phyloP scores from a whole-genome alignment of 2,113 vertebrate species.

The Symphodus melops region DNA sequence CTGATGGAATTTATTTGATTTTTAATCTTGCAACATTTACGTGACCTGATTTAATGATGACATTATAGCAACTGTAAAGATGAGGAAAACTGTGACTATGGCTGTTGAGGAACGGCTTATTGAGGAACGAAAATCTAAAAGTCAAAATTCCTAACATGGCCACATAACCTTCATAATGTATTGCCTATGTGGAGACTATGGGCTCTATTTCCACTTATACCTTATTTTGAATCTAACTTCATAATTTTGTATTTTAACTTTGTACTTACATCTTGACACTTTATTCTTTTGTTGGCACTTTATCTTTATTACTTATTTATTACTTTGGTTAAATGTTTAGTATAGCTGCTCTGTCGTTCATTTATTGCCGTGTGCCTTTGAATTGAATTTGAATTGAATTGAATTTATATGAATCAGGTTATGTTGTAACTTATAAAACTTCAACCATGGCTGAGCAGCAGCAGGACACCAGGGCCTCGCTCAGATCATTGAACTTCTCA shows the following conservation, averaged over 20 bases:
- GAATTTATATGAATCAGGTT: constrained; percentile 59
- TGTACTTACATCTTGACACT: too few relatives aligned
- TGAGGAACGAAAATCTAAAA: constrained; percentile 37
- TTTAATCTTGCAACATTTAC: constrained; percentile 29
- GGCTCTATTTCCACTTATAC: too few relatives aligned
- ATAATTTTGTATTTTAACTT: too few relatives aligned
- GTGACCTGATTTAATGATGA: constrained; percentile 10
- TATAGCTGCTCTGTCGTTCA: too few relatives aligned
- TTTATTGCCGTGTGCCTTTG: too few relatives aligned
- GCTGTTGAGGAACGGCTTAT: constrained; percentile 12
- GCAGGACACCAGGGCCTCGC: constrained; percentile 29
- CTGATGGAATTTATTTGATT: neutral
- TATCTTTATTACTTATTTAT: too few relatives aligned
- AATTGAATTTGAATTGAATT: too few relatives aligned
- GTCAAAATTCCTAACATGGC: constrained; percentile 42
- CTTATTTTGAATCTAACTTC: too few relatives aligned
- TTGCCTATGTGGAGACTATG: constrained; percentile 17
- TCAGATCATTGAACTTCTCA: constrained; percentile 60
- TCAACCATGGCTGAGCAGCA: constrained; percentile 20
- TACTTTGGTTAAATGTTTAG: too few relatives aligned
- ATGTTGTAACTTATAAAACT: constrained; percentile 43
- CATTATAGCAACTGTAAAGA: neutral
- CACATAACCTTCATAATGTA: constrained; percentile 61
- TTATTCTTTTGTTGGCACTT: too few relatives aligned
- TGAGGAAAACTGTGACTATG: neutral